phyloP scores from a whole-genome alignment of 2,888 invertebrate species.

The Uropetala carovei region DNA sequence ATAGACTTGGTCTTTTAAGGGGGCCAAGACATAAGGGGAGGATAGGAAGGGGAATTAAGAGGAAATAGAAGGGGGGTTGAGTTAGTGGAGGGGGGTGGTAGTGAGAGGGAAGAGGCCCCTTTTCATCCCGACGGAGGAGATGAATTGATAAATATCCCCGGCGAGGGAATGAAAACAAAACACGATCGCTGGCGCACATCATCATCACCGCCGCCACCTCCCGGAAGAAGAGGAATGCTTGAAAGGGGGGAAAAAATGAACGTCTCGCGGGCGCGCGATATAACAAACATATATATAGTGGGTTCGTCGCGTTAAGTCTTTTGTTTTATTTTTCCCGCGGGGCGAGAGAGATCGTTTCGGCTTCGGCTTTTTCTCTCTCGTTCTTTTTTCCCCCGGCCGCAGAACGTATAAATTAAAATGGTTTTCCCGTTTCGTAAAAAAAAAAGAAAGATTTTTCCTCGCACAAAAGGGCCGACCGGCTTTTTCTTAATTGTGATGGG shows the following conservation, averaged over 20 bases:
- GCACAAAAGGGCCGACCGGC: slow-evolving; percentile 33
- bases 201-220: slow-evolving; percentile 41
- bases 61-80: background rate
- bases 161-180: slow-evolving; percentile 31
- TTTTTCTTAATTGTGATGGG: slow-evolving; percentile 21
- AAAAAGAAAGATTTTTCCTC: background rate
- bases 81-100: background rate
- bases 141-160: slow-evolving; percentile 60
- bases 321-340: background rate
- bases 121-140: slow-evolving; percentile 39
- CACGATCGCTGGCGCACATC: slow-evolving; percentile 43
- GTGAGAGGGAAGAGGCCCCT: background rate
- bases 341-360: background rate
- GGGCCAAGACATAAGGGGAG: background rate
- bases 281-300: background rate
- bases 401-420: background rate
- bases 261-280: slow-evolving; percentile 11
- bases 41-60: background rate
- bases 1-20: background rate
- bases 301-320: background rate
- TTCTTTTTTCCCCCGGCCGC: background rate
- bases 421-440: background rate
- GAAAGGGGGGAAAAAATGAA: background rate
- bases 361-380: background rate
- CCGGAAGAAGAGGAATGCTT: slow-evolving; percentile 35